Percentiles rank a stretch among this genome's conserved stretches.
These are phyloP conservation scores for Lacerta bilineata DNA, from an alignment of 2,797 vertebrate species.

Conservation along the genomic window DNA sequence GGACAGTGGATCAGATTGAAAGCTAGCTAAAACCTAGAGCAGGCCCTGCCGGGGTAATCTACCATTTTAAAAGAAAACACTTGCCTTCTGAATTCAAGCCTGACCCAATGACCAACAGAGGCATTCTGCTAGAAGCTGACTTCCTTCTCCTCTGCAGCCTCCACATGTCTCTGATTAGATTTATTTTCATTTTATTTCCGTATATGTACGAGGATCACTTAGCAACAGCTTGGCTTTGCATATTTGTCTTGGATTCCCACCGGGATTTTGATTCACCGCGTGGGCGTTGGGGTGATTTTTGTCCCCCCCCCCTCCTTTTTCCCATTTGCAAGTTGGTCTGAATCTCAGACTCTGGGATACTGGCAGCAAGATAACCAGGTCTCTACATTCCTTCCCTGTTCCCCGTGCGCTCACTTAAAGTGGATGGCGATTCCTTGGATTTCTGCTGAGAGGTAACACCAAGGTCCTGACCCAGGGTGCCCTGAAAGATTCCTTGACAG, in stretches of 20 bases:
- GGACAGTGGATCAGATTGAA: too few relatives aligned
- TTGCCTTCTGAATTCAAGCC: neutral
- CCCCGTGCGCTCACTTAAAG: neutral
- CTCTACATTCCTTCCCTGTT: neutral
- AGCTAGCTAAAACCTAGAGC: neutral
- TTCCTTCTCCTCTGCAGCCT: neutral
- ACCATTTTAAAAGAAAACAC: neutral
- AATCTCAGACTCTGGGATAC: neutral
- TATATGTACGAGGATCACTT: slow-evolving; percentile 34
- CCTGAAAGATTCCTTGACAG: neutral
- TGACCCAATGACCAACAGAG: slow-evolving; percentile 11
- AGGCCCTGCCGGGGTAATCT: neutral
- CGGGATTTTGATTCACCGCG: slow-evolving; percentile 5
- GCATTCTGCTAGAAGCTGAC: neutral
- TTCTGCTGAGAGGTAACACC: neutral
- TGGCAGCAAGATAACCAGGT: neutral
- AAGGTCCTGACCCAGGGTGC: neutral
- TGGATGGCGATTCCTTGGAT: neutral
- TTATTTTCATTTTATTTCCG: slow-evolving; percentile 37
- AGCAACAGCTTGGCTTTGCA: slow-evolving; percentile 35
- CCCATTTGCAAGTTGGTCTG: neutral
- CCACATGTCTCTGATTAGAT: slow-evolving; percentile 53
- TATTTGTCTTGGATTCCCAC: slow-evolving; percentile 26
- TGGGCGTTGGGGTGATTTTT: slow-evolving; percentile 10
- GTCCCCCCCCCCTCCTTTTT: neutral